Evolutionary conservation across 1,140 invertebrate genomes (phyloP).

Genomic region (Acromyrmex heyeri): DNA sequence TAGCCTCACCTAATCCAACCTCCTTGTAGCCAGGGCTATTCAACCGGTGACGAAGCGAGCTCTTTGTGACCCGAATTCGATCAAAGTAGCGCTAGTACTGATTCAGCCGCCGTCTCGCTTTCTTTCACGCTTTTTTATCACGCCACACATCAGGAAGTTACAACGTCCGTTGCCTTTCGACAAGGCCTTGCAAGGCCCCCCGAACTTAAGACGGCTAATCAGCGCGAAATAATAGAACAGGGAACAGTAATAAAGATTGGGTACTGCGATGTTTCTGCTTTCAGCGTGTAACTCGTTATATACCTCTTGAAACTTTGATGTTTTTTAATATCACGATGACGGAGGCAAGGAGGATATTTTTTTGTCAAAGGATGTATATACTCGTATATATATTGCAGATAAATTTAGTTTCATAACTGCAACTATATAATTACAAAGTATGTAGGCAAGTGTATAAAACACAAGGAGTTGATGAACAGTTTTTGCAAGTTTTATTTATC

Average conservation of each 20-base stretch:
- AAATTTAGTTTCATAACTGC: not conserved
- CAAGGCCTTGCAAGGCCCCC: conserved; percentile 18
- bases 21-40: conserved; percentile 77
- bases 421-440: not conserved
- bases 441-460: not conserved
- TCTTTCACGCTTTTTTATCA: conserved; percentile 76
- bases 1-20: conserved; percentile 81
- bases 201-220: conserved; percentile 65
- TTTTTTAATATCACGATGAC: not conserved
- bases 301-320: not conserved
- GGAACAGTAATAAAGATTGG: not conserved
- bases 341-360: not conserved
- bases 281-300: not conserved
- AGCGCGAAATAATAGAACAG: conserved; percentile 32
- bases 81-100: conserved; percentile 62
- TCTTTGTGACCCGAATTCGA: conserved; percentile 74
- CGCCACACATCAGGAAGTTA: conserved; percentile 75
- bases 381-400: not conserved
- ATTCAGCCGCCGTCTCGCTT: conserved; percentile 72
- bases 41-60: conserved; percentile 80
- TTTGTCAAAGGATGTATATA: not conserved
- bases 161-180: conserved; percentile 68
- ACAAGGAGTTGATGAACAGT: not conserved
- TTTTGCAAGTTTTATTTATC: not conserved
- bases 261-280: not conserved